These are phyloP conservation scores for Torymus texanus DNA, from an alignment of 2,888 invertebrate species.

Conservation along the genomic window DNA sequence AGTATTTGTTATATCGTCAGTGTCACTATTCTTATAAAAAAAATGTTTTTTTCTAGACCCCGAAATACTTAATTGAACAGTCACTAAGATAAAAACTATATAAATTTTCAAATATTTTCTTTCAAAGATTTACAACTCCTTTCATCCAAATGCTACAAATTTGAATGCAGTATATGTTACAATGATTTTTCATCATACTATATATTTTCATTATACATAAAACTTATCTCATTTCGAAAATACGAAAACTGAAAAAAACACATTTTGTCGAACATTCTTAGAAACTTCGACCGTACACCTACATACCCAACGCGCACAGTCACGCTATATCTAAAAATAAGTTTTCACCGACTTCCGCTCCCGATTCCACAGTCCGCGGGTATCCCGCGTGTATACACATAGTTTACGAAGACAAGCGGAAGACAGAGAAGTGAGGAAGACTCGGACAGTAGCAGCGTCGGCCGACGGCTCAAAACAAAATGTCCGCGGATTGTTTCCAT, in stretches of 20 bases:
- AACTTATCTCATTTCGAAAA: conserved; percentile 9
- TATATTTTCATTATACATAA: too few relatives aligned
- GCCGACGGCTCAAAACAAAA: conserved; percentile 26
- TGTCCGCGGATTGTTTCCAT: conserved; percentile 36
- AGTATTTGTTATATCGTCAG: too few relatives aligned
- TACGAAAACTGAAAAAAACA: not conserved
- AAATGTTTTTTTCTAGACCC: too few relatives aligned
- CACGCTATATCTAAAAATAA: conserved; percentile 35
- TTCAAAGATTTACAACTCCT: too few relatives aligned
- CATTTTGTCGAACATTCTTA: conserved; percentile 22
- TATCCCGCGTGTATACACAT: not conserved
- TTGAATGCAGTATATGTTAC: too few relatives aligned
- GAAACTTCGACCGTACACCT: conserved; percentile 45
- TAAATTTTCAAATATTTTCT: too few relatives aligned
- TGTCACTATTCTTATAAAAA: too few relatives aligned
- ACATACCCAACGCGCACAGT: not conserved
- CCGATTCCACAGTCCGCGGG: conserved; percentile 17
- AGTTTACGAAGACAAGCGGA: conserved; percentile 4
- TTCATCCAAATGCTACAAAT: too few relatives aligned
- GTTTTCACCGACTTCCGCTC: conserved; percentile 50
- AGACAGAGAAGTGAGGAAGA: not conserved
- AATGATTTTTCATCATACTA: too few relatives aligned
- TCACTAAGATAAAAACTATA: too few relatives aligned
- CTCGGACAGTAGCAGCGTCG: not conserved
- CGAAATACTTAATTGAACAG: too few relatives aligned